A percentile compares a stretch with the other conserved stretches of the same genome.
Evolutionary conservation across 2,797 vertebrate genomes (phyloP).

Genomic region (Hipposideros larvatus): DNA sequence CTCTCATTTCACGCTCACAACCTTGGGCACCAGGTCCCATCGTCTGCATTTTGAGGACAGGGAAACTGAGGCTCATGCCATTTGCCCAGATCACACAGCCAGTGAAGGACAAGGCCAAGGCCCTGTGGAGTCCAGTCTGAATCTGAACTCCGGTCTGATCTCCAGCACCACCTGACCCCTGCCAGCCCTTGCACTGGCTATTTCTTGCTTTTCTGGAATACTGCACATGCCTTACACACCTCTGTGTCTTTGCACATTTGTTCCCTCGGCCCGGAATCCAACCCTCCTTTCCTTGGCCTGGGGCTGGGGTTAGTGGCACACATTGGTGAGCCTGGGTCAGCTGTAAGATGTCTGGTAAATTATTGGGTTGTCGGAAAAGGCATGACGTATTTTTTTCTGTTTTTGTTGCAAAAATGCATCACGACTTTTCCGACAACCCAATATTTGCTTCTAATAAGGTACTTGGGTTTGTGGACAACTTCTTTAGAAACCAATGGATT

Average conservation of each 20-base stretch:
- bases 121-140: background rate
- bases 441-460: background rate
- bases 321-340: too few species aligned
- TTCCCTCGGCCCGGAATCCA: background rate
- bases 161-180: background rate
- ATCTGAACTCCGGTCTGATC: background rate
- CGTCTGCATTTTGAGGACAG: background rate
- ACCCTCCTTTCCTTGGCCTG: background rate
- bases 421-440: too few species aligned
- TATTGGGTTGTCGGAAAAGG: too few species aligned
- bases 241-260: background rate
- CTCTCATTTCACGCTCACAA: too few species aligned
- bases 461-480: background rate
- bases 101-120: too few species aligned
- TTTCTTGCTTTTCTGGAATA: background rate
- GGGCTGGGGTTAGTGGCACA: background rate
- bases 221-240: accelerated
- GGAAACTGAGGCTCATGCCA: background rate
- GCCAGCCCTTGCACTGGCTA: background rate
- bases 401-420: too few species aligned
- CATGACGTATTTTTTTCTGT: too few species aligned
- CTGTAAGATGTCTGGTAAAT: background rate
- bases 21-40: background rate
- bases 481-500: background rate
- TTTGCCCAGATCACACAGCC: background rate